Conservation (phyloP, 2,797 vertebrate genomes). For the Notamacropus eugenii region DNA sequence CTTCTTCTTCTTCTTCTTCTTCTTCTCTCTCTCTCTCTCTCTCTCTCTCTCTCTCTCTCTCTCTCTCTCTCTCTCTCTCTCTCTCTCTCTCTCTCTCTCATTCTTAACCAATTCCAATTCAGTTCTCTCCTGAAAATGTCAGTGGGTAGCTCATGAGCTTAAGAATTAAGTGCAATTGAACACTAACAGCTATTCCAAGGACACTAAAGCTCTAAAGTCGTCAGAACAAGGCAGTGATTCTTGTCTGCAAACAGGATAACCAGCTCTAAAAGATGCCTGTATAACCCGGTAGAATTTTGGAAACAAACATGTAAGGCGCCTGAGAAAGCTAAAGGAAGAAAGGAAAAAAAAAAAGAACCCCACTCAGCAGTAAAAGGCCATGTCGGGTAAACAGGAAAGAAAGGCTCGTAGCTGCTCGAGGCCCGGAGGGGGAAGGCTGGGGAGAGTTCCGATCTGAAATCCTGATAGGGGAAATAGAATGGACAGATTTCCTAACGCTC, state of each 20-base stretch:
- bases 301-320: constrained; percentile 83
- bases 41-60: neutral
- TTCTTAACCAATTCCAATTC: constrained; percentile 2
- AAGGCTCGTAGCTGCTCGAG: constrained; percentile 71
- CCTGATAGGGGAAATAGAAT: constrained; percentile 54
- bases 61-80: neutral
- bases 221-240: constrained; percentile 81
- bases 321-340: constrained; percentile 63
- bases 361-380: constrained; percentile 75
- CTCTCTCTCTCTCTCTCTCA: neutral
- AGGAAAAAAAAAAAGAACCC: neutral
- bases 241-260: constrained; percentile 88
- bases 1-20: too few species aligned
- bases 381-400: constrained; percentile 80
- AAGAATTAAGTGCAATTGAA: constrained; percentile 70
- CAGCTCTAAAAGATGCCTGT: constrained; percentile 76
- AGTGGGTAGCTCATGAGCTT: constrained; percentile 19
- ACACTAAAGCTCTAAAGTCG: constrained; percentile 72
- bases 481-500: constrained; percentile 54
- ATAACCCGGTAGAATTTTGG: constrained; percentile 82
- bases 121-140: constrained; percentile 34
- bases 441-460: constrained; percentile 69
- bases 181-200: constrained; percentile 65
- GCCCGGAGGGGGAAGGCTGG: constrained; percentile 63
- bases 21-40: too few species aligned